Evolutionary conservation across 2,797 vertebrate species (phyloP).

Genomic region (Amblyraja radiata): DNA sequence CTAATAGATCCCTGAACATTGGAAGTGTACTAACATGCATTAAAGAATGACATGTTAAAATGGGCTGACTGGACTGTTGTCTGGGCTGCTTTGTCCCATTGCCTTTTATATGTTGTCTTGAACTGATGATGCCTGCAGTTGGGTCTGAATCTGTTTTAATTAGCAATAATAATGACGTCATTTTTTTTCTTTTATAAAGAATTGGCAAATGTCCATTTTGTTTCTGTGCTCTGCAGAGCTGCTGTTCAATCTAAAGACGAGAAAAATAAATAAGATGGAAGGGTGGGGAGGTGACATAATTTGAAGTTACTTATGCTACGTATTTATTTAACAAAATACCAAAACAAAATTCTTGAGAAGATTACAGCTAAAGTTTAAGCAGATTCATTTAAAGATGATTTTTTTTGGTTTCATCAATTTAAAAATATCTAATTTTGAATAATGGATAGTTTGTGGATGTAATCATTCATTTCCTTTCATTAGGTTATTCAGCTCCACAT

Average conservation of each 20-base stretch:
- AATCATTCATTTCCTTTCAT: neutral
- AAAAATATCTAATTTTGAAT: neutral
- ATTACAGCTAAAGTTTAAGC: neutral
- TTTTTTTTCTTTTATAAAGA: neutral
- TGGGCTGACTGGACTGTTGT: conserved; percentile 30
- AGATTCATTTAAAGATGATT: neutral
- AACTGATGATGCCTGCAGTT: conserved; percentile 22
- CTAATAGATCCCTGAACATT: conserved; percentile 11
- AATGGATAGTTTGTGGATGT: neutral
- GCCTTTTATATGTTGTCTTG: conserved; percentile 9
- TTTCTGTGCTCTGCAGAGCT: conserved; percentile 12
- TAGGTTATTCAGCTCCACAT: neutral
- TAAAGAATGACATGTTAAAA: conserved; percentile 25
- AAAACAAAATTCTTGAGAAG: neutral
- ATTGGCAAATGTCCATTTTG: neutral
- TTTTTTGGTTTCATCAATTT: neutral
- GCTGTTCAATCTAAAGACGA: conserved; percentile 9
- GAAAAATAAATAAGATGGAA: neutral
- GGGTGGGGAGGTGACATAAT: no score
- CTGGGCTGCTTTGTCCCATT: neutral
- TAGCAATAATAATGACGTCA: conserved; percentile 24
- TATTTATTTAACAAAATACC: neutral
- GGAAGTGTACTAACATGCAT: neutral
- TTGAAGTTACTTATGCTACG: neutral
- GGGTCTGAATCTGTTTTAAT: conserved; percentile 4